Base-by-base conservation (phyloP, 2,797 vertebrate genomes). In the Sternarchorhynchus goeldii region DNA sequence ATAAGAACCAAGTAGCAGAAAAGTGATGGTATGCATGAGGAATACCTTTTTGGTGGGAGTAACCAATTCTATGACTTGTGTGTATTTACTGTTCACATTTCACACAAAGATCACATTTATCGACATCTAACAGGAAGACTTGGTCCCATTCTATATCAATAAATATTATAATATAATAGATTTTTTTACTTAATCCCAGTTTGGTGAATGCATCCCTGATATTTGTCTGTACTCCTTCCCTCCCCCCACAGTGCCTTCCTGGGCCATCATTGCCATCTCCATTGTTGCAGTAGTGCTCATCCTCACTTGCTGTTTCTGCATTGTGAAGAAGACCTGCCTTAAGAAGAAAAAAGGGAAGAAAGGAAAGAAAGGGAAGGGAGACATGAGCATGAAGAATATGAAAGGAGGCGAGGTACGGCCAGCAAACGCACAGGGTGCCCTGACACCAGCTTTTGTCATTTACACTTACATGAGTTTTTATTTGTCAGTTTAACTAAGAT, bases 301-400 rank as follows among this genome's bases (percentile, higher is more conserved):
- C 80, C 93, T 99, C 85, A 95, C 96, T 72, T 99, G 97, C 90
- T 99, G 97, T 93, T 96, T 98, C 93, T 99, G 97, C 93, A 95
- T 98, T 88, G 93, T 97, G 89, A 99, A 99, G 92, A 99, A 99
- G 88, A 98, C 97, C 90, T 98, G 95, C 88, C 98, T 96, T 88
- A 98, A 98, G 92, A 98, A 96, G 94, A 98, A 96, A 94, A 99
- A 97, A 92, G 96, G 95, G 91, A 99, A 98, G 93, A 97, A 97
- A 87, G 95, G 95, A 91, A 99, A 98, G 90, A 97, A 98, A 88
- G 96, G 98, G 88, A 97, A 97, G 86, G 95, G 94, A 17, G 96
- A 93, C 31, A 88, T 94, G 89, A 91, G 92, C 62, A 93, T 94
- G 93, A 94, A 93, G 89, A 94, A 93, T 89, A 86, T 94, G 88